Conservation (phyloP, 2,888 invertebrate genomes). For the Endotricha flammealis region DNA sequence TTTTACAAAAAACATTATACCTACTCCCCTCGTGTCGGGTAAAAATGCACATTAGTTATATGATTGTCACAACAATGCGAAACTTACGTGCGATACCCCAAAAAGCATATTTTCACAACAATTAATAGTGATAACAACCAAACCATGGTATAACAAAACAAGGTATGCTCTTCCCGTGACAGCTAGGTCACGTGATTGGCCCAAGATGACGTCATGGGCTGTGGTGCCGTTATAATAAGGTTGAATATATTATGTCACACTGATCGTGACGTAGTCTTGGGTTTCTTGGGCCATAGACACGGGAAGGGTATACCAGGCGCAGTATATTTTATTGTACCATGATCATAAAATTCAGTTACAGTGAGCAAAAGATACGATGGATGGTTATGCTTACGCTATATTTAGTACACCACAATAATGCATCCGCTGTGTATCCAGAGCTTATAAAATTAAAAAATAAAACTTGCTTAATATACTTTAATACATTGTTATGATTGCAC, state of each 20-base stretch:
- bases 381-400: conserved; percentile 5
- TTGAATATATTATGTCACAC: no score
- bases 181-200: no score
- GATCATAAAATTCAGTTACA: conserved; percentile 7
- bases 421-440: not conserved
- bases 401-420: not conserved
- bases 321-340: no score
- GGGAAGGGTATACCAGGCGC: no score
- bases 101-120: conserved; percentile 9
- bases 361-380: conserved; percentile 6
- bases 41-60: conserved; percentile 3
- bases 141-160: no score
- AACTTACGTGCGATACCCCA: not conserved
- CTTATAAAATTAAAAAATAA: conserved; percentile 4
- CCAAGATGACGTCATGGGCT: no score
- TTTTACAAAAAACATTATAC: no score
- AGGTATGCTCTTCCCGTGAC: no score
- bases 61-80: not conserved
- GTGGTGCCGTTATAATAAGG: no score
- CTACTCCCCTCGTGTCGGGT: no score
- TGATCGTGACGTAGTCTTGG: no score
- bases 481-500: conserved; percentile 5
- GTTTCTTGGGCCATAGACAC: no score
- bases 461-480: conserved; percentile 2
- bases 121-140: conserved; percentile 4